phyloP scores from a whole-genome alignment of 2,888 invertebrate genomes.

The Brachylomia viminalis region DNA sequence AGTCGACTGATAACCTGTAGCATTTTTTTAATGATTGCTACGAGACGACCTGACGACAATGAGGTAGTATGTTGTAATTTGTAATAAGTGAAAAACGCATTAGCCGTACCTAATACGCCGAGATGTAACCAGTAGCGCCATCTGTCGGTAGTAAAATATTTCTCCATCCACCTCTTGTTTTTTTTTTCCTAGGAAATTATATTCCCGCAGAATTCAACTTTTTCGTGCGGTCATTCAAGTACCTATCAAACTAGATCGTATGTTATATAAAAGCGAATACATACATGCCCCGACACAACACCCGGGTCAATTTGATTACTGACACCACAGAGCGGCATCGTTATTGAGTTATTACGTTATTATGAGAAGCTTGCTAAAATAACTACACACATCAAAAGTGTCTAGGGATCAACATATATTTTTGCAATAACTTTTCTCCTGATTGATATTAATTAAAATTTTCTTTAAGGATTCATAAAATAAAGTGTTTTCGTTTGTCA shows the following conservation, averaged over 20 bases:
- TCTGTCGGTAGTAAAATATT: slow-evolving; percentile 5
- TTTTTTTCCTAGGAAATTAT: not conserved
- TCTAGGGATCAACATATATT: no score
- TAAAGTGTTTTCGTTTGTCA: no score
- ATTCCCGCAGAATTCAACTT: no score
- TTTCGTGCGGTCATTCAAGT: not conserved
- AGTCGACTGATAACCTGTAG: no score
- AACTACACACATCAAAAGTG: no score
- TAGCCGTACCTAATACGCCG: not conserved
- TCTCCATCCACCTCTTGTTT: no score
- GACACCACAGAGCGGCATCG: slow-evolving; percentile 12
- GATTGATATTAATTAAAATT: no score
- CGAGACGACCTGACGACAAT: no score
- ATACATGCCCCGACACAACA: not conserved
- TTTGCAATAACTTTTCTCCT: no score
- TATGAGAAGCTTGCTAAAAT: not conserved
- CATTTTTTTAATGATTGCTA: not conserved
- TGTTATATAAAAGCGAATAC: not conserved
- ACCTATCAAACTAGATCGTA: not conserved
- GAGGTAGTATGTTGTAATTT: no score
- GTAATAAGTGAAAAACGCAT: not conserved
- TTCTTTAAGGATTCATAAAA: no score
- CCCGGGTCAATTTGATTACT: slow-evolving; percentile 29
- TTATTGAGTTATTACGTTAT: slow-evolving; percentile 35
- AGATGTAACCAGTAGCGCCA: not conserved